These are phyloP conservation scores for Trachelus troglodyta DNA, from an alignment of 2,888 invertebrate genomes.

Conservation along the genomic window DNA sequence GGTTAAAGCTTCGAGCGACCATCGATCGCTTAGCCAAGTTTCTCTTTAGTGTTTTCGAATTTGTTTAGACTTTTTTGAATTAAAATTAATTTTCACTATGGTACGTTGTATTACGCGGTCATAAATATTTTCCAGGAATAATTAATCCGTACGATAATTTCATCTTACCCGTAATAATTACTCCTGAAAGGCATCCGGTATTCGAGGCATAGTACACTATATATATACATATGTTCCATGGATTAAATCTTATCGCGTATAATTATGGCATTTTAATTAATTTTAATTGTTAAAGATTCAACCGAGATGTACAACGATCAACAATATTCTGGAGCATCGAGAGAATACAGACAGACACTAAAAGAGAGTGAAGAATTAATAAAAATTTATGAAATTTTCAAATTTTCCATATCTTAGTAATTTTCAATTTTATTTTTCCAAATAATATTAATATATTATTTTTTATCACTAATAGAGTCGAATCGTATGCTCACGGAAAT, in stretches of 20 bases:
- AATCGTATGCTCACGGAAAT: background rate
- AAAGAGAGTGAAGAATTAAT: too few species aligned
- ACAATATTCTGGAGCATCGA: too few species aligned
- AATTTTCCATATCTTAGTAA: too few species aligned
- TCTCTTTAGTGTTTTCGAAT: background rate
- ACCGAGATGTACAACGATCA: too few species aligned
- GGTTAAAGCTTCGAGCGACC: background rate
- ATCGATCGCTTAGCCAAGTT: background rate
- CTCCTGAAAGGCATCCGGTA: too few species aligned
- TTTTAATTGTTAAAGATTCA: conserved; percentile 17
- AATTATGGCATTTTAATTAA: conserved; percentile 19
- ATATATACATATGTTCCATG: background rate
- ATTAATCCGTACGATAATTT: too few species aligned
- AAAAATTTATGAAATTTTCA: too few species aligned
- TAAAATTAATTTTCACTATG: background rate
- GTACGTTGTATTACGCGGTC: background rate
- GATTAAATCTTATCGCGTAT: conserved; percentile 18
- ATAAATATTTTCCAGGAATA: too few species aligned
- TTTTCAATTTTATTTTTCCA: too few species aligned
- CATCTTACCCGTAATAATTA: too few species aligned
- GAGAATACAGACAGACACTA: too few species aligned
- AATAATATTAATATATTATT: background rate
- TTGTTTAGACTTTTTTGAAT: background rate
- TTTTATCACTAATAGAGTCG: background rate
- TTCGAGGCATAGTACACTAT: too few species aligned